Evolutionary conservation across 2,888 invertebrate species (phyloP), one percentile per base, ranked within the genome.

Genomic region (Xestia c-nigrum): DNA sequence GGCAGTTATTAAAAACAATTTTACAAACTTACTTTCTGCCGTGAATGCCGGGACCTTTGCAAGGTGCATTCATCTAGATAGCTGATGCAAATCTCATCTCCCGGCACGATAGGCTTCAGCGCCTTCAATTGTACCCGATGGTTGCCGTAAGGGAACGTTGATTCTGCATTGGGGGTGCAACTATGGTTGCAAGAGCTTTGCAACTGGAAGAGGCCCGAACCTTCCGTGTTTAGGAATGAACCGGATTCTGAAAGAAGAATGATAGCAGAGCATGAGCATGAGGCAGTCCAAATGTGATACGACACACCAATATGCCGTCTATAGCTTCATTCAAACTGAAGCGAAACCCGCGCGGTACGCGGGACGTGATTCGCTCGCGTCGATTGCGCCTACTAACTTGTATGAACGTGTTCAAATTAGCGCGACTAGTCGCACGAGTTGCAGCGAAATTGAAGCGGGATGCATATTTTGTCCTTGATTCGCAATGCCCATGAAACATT

Each of bases 151-250:
- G 98, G 98, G 92, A 99, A 99, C 40, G 98, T 97, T 0, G 98
- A 98, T 91, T 98, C 98, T 0, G 99, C 99, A 93, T 99, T 99
- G 0, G 99, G 99, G 0, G 97, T 93, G 91, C 99, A 99, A 89
- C 98, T 99, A 94, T 99, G 99, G 95, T 99, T 99, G 86, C 98
- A 98, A 64, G 98, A 97, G 91, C 99, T 99, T 92, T 99, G 99
- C n/a, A 98, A 91, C 43, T 97, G 94, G 93, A 98, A 99, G 0
- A 99, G 95, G 0, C 98, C 99, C 0, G 99, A 98, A 0, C 99
- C 99, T 97, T 99, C 99, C 85, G 98, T 98, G 94, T 99, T 98
- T 31, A 99, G 95, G 94, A 99, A 99, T 81, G 98, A 97, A 7
- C 98, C 98, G 0, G 98, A 96, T 91, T 97, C 97, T 96, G 92